Evolutionary conservation across 2,888 invertebrate species (phyloP), one percentile per base, ranked within the genome.

Genomic region (Drosophila formosana): DNA sequence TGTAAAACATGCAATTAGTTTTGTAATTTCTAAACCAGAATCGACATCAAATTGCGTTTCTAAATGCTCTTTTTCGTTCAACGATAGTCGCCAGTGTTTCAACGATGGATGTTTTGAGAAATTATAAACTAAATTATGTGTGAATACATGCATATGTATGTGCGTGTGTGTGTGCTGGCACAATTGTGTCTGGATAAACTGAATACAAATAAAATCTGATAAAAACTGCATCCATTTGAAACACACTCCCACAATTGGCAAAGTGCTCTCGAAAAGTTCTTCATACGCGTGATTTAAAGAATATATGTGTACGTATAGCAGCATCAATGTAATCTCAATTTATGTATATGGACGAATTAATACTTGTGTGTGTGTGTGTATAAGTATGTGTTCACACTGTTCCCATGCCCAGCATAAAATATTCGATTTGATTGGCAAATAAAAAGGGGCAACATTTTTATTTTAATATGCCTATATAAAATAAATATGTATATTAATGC

Each of bases 1-100:
- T 56, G 52, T 61, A 46, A 52, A 58, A 76, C 9, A 71, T 56
- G 47, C 57, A 77, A 72, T 74, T 77, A 63, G 57, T 72, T 58
- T 58, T 70, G 63, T 64, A 55, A 52, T 52, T 65, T 25, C 49
- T 45, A 43, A 58, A 63, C 28, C 5, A 53, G 37, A 58, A 32
- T 34, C 51, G 23, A 34, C 32, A 26, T 34, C 25, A 18, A 28
- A 50, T 71, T 39, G 32, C 26, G 37, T 18, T 62, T 57, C 39
- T 30, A 32, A 39, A 50, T 32, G 23, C 9, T 51, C 5, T 39
- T 56, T 49, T 13, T 45, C 18, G 18, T 13, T 53, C 8, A 51
- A 69, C 26, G 23, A 25, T 9, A 23, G 43, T 8, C 28, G 45
- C 9, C 55, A 46, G 52, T 46, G 55, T 45, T 32, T 30, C 23